Evolutionary conservation across 2,113 vertebrate species (phyloP).

Genomic region (Erythrolamprus reginae): DNA sequence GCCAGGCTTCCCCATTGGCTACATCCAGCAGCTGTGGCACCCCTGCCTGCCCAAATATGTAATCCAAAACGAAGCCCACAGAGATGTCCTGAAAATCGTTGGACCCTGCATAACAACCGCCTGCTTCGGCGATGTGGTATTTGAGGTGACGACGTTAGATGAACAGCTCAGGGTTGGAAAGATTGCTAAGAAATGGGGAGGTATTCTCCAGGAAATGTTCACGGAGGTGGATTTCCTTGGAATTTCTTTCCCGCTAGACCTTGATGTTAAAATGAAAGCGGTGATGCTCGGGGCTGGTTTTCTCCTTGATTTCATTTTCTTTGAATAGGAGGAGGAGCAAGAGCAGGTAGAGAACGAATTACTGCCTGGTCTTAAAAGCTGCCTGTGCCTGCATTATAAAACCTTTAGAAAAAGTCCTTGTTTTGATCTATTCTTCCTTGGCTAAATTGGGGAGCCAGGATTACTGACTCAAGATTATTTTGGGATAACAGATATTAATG

Average conservation of each 20-base stretch:
- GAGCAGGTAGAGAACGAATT: accelerated
- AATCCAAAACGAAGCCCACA: constrained; percentile 75
- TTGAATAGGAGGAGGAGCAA: constrained; percentile 11
- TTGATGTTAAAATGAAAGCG: constrained; percentile 57
- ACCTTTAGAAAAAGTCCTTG: not conserved
- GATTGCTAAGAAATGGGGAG: constrained; percentile 63
- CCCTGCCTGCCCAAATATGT: constrained; percentile 82
- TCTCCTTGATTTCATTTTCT: constrained; percentile 46
- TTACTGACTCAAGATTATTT: not conserved
- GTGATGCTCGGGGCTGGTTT: constrained; percentile 48
- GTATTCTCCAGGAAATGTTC: constrained; percentile 47
- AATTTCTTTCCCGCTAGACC: constrained; percentile 50
- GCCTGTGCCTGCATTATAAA: not conserved
- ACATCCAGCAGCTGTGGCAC: constrained; percentile 85
- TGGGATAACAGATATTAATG: too few species aligned
- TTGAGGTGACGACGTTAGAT: constrained; percentile 77
- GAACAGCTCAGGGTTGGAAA: constrained; percentile 48
- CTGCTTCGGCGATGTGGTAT: constrained; percentile 81
- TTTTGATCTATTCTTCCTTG: not conserved
- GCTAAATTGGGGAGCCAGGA: not conserved
- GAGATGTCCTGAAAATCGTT: constrained; percentile 77
- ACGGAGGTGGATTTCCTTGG: constrained; percentile 43
- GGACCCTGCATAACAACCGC: constrained; percentile 84
- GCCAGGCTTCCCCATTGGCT: constrained; percentile 83
- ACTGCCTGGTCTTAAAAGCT: not conserved